Conservation (phyloP, 1,140 invertebrate species). For the Trypoxylus dichotomus region DNA sequence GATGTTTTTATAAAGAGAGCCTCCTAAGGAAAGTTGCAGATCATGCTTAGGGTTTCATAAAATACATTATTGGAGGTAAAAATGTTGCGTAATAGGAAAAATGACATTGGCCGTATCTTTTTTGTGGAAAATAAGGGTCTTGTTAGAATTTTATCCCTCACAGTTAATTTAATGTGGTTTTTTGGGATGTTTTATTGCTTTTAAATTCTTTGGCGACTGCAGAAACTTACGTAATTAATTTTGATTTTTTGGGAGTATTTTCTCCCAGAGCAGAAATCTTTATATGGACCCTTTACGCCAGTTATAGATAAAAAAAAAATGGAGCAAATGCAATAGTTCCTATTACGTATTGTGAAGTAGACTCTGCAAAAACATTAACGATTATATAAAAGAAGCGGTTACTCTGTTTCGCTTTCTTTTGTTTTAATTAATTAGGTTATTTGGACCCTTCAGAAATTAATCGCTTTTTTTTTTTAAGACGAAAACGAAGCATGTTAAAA, state of each 20-base stretch:
- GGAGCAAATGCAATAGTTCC: not conserved
- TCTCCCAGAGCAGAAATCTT: too few species aligned
- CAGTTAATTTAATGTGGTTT: too few species aligned
- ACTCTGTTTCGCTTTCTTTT: constrained; percentile 1
- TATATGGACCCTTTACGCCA: too few species aligned
- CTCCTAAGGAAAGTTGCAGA: not conserved
- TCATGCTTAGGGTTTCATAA: not conserved
- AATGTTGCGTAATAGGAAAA: not conserved
- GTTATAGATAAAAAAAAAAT: too few species aligned
- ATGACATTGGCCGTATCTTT: too few species aligned
- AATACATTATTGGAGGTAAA: not conserved
- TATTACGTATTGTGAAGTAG: not conserved
- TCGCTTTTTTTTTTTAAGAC: not conserved
- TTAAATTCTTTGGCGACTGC: too few species aligned
- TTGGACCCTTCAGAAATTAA: constrained; percentile 45
- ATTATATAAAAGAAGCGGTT: constrained; percentile 7
- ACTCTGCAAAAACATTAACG: constrained; percentile 16
- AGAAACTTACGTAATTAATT: too few species aligned
- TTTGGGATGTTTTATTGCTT: too few species aligned
- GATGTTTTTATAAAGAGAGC: not conserved
- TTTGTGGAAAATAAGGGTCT: too few species aligned
- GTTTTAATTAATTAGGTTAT: constrained; percentile 39
- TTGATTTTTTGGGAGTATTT: too few species aligned
- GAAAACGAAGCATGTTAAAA: constrained; percentile 38
- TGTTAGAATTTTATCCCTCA: too few species aligned